Percentiles rank a stretch among this genome's conserved stretches.
These are phyloP conservation scores for Pluvianellus socialis DNA, from an alignment of 2,113 vertebrate species.

Conservation along the genomic window DNA sequence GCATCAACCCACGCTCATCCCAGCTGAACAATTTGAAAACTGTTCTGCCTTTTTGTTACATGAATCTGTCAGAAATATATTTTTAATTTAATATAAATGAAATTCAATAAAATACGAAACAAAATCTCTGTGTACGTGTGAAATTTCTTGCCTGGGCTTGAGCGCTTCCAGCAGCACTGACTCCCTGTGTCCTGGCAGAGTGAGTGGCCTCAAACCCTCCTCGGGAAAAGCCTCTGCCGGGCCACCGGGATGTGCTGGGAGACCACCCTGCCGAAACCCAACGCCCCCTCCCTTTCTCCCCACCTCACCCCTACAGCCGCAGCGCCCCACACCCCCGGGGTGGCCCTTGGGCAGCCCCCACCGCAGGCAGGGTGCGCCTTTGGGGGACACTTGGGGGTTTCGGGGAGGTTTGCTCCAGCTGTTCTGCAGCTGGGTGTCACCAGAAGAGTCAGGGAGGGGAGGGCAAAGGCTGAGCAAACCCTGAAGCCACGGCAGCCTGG, in stretches of 20 bases:
- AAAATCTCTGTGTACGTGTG: background rate
- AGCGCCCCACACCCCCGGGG: fast-evolving
- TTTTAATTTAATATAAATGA: constrained; percentile 99
- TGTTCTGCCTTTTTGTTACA: constrained; percentile 99
- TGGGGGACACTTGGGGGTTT: background rate
- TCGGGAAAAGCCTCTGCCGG: background rate
- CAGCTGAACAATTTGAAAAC: constrained; percentile 89
- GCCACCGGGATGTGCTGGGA: background rate
- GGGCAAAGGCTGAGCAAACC: background rate
- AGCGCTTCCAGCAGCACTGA: fast-evolving
- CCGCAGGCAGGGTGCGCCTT: background rate
- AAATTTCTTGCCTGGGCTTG: background rate
- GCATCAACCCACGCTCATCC: constrained; percentile 77
- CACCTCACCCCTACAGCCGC: background rate
- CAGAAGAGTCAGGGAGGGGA: too few species aligned
- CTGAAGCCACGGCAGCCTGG: fast-evolving
- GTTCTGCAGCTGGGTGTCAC: background rate
- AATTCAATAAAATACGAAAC: constrained; percentile 96
- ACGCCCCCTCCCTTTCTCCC: background rate
- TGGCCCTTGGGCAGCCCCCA: background rate
- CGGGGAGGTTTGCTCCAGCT: background rate
- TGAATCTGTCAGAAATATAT: constrained; percentile 99
- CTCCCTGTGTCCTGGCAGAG: fast-evolving
- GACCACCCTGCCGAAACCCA: background rate
- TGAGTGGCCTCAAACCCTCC: fast-evolving